Base-by-base conservation (phyloP, 2,888 invertebrate genomes). In the Trissolcus japonicus region DNA sequence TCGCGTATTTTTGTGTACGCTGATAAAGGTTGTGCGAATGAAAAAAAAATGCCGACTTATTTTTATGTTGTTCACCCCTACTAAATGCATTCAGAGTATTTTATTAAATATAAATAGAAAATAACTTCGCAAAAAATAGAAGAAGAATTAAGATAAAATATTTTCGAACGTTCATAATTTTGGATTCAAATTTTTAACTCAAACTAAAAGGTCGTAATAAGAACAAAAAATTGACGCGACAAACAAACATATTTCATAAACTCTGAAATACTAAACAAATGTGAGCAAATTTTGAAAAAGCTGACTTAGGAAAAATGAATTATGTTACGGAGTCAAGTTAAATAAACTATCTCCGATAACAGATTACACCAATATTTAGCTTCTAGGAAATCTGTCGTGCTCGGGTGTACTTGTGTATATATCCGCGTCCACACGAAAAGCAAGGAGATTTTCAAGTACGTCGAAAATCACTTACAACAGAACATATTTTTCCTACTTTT, bases 11-110 rank as follows among this genome's bases (percentile, higher is more conserved):
- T 51, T 17, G 51, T 59, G 60, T 54, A 55, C 65, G 60, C 57
- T 35, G 67, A 73, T 65, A 62, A n/a, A 56, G 43, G 21, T 54
- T 53, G 55, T 60, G 43, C 40, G 61, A 68, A 68, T 68, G 60
- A 61, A 68, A 35, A 68, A 60, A 55, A 61, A 25, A 25, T 1
- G 2, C 14, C 68, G 60, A 60, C 60, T 53, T 60, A 60, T 60
- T 68, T 68, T 21, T 68, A 25, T 17, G 41, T 54, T 53, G 59
- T 43, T 50, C 51, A 53, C 41, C 50, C 29, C 19, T 25, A 43
- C 67, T 35, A 46, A 67, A 48, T 11, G 16, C 29, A n/a, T n/a
- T n/a, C n/a, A n/a, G n/a, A n/a, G n/a, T n/a, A n/a, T n/a, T n/a
- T n/a, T n/a, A n/a, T n/a, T n/a, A n/a, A n/a, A n/a, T n/a, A n/a